A percentile compares a stretch with the other conserved stretches of the same genome.
phyloP scores from a whole-genome alignment of 2,797 vertebrate genomes.

The Luscinia megarhynchos region DNA sequence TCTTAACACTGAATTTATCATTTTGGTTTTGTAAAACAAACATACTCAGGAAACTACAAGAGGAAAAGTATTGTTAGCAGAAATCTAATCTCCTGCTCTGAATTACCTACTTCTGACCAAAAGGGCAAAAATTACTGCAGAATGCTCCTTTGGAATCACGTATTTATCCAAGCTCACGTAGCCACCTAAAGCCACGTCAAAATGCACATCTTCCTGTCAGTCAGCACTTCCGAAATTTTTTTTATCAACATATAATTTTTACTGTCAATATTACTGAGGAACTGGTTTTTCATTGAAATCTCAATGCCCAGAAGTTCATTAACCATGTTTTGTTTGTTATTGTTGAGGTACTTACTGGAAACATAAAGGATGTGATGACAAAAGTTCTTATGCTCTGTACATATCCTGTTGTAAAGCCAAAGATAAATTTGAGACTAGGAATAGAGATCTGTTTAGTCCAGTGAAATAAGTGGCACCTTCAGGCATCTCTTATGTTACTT shows the following conservation, averaged over 20 bases:
- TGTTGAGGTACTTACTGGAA: slow-evolving; percentile 74
- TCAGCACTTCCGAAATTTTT: slow-evolving; percentile 29
- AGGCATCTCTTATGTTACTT: neutral
- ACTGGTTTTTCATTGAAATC: slow-evolving; percentile 47
- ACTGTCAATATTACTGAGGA: slow-evolving; percentile 15
- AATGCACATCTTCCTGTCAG: neutral
- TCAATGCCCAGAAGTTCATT: slow-evolving; percentile 76
- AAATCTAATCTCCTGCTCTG: slow-evolving; percentile 41
- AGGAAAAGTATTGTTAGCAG: slow-evolving; percentile 59
- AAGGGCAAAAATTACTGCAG: slow-evolving; percentile 16
- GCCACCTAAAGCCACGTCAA: slow-evolving; percentile 12
- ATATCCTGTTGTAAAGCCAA: slow-evolving; percentile 53
- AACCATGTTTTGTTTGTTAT: slow-evolving; percentile 52
- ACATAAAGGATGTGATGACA: slow-evolving; percentile 57
- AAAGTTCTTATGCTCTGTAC: slow-evolving; percentile 37
- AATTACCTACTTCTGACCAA: slow-evolving; percentile 57
- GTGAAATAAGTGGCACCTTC: neutral
- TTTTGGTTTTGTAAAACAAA: slow-evolving; percentile 64
- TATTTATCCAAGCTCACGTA: slow-evolving; percentile 62
- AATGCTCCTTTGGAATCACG: slow-evolving; percentile 30
- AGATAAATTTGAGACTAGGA: neutral
- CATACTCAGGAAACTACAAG: slow-evolving; percentile 67
- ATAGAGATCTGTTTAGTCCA: neutral
- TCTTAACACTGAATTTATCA: slow-evolving; percentile 49
- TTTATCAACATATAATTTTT: slow-evolving; percentile 25